Conservation (phyloP, 2,888 invertebrate species). For the Calliopum simillimum region DNA sequence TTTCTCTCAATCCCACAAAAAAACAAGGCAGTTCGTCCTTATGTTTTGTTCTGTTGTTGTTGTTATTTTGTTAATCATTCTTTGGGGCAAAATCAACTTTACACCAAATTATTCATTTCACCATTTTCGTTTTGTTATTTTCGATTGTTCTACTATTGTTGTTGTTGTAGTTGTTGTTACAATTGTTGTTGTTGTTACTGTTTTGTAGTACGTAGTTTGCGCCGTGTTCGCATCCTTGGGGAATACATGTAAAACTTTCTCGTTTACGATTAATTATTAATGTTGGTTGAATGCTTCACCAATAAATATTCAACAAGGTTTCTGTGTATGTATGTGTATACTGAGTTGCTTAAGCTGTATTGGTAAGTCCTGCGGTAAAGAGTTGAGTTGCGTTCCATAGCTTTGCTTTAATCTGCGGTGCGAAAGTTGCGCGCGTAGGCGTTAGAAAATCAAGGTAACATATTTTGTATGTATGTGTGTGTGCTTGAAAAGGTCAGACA, state of each 20-base stretch:
- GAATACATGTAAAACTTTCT: constrained; percentile 15
- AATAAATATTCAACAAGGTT: constrained; percentile 6
- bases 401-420: not conserved
- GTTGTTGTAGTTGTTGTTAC: not conserved
- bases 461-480: too few species aligned
- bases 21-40: not conserved
- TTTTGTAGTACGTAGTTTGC: not conserved
- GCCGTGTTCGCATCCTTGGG: not conserved
- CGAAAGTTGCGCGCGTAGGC: not conserved
- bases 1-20: too few species aligned
- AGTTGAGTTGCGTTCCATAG: not conserved
- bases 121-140: not conserved
- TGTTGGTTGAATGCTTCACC: constrained; percentile 2
- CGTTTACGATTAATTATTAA: constrained; percentile 19
- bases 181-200: not conserved
- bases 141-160: not conserved
- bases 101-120: not conserved
- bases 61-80: not conserved
- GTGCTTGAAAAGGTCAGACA: not conserved
- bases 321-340: too few species aligned
- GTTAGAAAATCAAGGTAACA: not conserved
- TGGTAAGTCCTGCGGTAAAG: not conserved
- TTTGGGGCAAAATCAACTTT: not conserved
- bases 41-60: not conserved
- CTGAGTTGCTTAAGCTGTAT: too few species aligned